Conservation (phyloP, 2,113 vertebrate species). For the Fukomys damarensis region DNA sequence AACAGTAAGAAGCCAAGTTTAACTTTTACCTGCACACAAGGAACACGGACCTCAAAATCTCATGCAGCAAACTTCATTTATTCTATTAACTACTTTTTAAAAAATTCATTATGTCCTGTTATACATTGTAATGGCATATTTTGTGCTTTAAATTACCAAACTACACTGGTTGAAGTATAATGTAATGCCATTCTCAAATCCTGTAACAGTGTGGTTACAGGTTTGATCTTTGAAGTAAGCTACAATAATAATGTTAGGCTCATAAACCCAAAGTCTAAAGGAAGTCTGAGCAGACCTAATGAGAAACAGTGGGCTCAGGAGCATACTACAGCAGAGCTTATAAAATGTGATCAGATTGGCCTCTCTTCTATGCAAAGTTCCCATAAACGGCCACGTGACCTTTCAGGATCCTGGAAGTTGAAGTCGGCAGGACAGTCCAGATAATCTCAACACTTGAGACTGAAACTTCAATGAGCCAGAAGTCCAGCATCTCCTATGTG, state of each 20-base stretch:
- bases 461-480: not conserved
- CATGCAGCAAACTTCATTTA: not conserved
- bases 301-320: not conserved
- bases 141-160: conserved; percentile 6
- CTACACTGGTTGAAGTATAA: not conserved
- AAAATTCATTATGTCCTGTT: not conserved
- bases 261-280: not conserved
- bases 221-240: conserved; percentile 39
- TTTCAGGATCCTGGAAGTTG: not conserved
- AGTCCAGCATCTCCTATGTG: conserved; percentile 8
- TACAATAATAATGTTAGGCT: conserved; percentile 7
- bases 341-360: not conserved
- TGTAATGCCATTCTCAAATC: not conserved
- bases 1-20: conserved; percentile 21
- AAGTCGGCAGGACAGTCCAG: not conserved
- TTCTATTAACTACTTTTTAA: not conserved
- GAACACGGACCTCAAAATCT: not conserved
- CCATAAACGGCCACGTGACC: not conserved
- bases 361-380: not conserved
- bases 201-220: not conserved
- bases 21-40: not conserved
- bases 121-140: not conserved
- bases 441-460: not conserved
- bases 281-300: conserved; percentile 22
- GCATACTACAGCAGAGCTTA: not conserved